Evolutionary conservation across 1,140 invertebrate genomes (phyloP).

Genomic region (Leptinotarsa texana): DNA sequence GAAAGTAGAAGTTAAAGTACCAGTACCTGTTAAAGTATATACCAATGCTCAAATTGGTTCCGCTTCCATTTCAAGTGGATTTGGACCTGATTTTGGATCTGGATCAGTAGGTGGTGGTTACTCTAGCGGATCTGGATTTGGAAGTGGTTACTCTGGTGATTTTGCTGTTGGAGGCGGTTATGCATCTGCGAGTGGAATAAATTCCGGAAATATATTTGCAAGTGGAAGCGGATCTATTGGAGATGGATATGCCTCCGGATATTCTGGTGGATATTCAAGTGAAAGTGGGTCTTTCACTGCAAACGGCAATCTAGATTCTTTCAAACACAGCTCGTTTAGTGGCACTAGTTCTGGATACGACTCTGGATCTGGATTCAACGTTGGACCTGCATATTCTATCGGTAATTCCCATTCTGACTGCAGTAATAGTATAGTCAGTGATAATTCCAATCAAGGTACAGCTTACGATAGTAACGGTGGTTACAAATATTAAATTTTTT

Average conservation of each 20-base stretch:
- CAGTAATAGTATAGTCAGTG: not conserved
- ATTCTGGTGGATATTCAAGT: slow-evolving; percentile 2
- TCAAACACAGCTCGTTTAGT: not conserved
- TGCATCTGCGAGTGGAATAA: not conserved
- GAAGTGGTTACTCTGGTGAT: slow-evolving; percentile 13
- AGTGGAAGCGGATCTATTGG: slow-evolving; percentile 23
- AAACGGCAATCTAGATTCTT: not conserved
- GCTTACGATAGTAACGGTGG: slow-evolving; percentile 40
- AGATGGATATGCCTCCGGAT: slow-evolving; percentile 17
- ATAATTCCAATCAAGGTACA: slow-evolving; percentile 14
- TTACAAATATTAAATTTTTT: slow-evolving; percentile 24
- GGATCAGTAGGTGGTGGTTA: slow-evolving; percentile 14
- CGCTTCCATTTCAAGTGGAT: slow-evolving; percentile 16
- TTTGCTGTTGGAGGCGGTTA: slow-evolving; percentile 11
- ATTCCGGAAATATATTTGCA: slow-evolving; percentile 15
- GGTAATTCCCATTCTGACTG: not conserved
- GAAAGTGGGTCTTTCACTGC: not conserved
- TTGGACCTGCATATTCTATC: no score
- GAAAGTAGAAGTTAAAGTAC: slow-evolving; percentile 41
- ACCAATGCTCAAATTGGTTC: slow-evolving; percentile 30
- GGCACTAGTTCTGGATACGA: not conserved
- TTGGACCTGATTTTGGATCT: slow-evolving; percentile 25
- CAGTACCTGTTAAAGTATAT: slow-evolving; percentile 38
- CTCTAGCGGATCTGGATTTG: slow-evolving; percentile 20
- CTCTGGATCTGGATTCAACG: not conserved